phyloP scores from a whole-genome alignment of 2,888 invertebrate genomes.

The Epirrhoe alternata region DNA sequence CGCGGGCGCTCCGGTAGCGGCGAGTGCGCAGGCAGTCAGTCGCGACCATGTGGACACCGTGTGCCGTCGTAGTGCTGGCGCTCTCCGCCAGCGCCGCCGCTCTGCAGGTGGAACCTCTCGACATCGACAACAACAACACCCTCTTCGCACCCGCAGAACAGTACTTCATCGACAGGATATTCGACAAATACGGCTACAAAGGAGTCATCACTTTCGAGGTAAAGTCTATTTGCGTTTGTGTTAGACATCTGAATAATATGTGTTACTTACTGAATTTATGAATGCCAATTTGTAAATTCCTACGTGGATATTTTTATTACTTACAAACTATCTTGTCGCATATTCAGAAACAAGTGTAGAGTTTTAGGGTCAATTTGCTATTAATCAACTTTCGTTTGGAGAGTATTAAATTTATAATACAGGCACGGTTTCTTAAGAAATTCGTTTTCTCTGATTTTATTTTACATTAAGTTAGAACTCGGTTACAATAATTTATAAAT shows the following conservation, averaged over 20 bases:
- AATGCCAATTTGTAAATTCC: slow-evolving; percentile 6
- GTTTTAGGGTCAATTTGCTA: neutral
- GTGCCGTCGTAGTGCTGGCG: slow-evolving; percentile 66
- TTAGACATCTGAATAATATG: neutral
- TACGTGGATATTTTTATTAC: neutral
- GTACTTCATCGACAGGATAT: slow-evolving; percentile 82
- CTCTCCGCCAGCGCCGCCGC: slow-evolving; percentile 51
- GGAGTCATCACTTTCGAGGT: slow-evolving; percentile 85
- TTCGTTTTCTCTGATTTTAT: neutral
- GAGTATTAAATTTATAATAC: neutral
- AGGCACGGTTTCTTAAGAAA: neutral
- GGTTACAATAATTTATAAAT: slow-evolving; percentile 4
- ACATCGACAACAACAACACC: slow-evolving; percentile 58
- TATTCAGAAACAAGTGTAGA: neutral
- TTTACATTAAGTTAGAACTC: neutral
- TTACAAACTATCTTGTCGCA: too few species aligned
- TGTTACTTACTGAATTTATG: slow-evolving; percentile 13
- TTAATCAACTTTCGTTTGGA: neutral
- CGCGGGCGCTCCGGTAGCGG: slow-evolving; percentile 52
- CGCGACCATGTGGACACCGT: slow-evolving; percentile 70
- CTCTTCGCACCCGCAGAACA: slow-evolving; percentile 72
- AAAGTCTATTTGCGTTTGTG: slow-evolving; percentile 45
- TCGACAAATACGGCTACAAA: slow-evolving; percentile 84
- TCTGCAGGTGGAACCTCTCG: slow-evolving; percentile 38
- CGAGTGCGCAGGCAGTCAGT: slow-evolving; percentile 55